phyloP scores from a whole-genome alignment of 2,113 vertebrate genomes.

The Verasper variegatus region DNA sequence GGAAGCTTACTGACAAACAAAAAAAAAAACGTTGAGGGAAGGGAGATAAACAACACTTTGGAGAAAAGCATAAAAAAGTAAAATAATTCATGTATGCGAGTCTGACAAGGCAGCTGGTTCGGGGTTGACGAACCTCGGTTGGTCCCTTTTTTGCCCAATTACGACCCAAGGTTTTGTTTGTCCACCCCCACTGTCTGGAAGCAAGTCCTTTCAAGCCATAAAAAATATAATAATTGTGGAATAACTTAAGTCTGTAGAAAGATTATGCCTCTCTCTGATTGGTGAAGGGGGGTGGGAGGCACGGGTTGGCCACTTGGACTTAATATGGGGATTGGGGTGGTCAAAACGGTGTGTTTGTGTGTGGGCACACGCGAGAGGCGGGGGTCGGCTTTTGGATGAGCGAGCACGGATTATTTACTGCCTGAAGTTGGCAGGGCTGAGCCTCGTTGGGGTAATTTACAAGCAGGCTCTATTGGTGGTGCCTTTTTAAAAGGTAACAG shows the following conservation, averaged over 20 bases:
- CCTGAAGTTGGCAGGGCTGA: slow-evolving; percentile 80
- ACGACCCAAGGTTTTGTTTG: slow-evolving; percentile 61
- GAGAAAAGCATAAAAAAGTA: slow-evolving; percentile 14
- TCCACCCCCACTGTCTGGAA: slow-evolving; percentile 70
- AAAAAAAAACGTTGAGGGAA: background rate
- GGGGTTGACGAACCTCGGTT: slow-evolving; percentile 29
- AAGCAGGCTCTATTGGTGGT: slow-evolving; percentile 77
- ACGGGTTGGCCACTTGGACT: slow-evolving; percentile 56
- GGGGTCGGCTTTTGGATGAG: slow-evolving; percentile 81
- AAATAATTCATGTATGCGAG: slow-evolving; percentile 37
- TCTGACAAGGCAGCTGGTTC: slow-evolving; percentile 37
- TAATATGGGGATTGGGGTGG: slow-evolving; percentile 48
- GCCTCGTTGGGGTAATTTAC: slow-evolving; percentile 83
- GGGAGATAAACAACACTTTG: slow-evolving; percentile 27
- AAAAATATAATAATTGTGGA: slow-evolving; percentile 75
- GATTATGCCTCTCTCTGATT: slow-evolving; percentile 82
- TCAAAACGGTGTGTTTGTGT: slow-evolving; percentile 67
- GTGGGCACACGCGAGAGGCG: slow-evolving; percentile 77
- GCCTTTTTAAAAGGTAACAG: slow-evolving; percentile 79
- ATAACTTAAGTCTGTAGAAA: slow-evolving; percentile 76
- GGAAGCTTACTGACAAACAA: slow-evolving; percentile 23
- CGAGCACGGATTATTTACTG: slow-evolving; percentile 84
- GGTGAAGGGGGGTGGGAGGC: slow-evolving; percentile 69
- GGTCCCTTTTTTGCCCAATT: slow-evolving; percentile 59
- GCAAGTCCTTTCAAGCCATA: slow-evolving; percentile 56